Evolutionary conservation across 2,113 vertebrate genomes (phyloP).

Genomic region (Festucalex cinctus): DNA sequence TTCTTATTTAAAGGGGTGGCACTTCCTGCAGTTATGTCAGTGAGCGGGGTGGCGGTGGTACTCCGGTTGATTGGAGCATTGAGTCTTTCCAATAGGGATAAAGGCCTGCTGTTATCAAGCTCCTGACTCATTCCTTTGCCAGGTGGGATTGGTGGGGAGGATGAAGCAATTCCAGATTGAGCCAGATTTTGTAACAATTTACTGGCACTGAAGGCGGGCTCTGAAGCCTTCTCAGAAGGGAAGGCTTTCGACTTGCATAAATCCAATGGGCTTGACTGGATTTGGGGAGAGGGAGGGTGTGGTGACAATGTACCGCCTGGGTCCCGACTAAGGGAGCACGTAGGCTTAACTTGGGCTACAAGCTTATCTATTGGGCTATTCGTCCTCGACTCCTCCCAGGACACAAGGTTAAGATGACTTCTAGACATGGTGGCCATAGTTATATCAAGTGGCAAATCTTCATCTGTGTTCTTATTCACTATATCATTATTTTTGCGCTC

Average conservation of each 20-base stretch:
- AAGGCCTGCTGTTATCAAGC: constrained; percentile 72
- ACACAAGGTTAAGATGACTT: constrained; percentile 73
- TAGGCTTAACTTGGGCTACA: constrained; percentile 53
- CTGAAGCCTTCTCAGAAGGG: constrained; percentile 75
- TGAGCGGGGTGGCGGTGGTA: constrained; percentile 71
- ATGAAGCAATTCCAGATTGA: constrained; percentile 79
- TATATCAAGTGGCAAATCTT: constrained; percentile 73
- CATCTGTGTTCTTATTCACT: constrained; percentile 69
- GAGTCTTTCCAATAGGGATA: constrained; percentile 80
- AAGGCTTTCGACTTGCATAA: constrained; percentile 79
- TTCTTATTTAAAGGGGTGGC: constrained; percentile 60
- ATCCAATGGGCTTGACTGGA: constrained; percentile 75
- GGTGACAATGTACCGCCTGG: constrained; percentile 69
- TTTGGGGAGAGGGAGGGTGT: constrained; percentile 62
- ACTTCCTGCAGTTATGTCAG: constrained; percentile 78
- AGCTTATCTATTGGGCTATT: constrained; percentile 78
- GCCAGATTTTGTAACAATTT: constrained; percentile 95
- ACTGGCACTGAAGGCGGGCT: constrained; percentile 90
- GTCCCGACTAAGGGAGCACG: constrained; percentile 68
- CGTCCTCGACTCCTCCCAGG: constrained; percentile 67
- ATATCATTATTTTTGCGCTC: constrained; percentile 88
- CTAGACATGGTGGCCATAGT: constrained; percentile 76
- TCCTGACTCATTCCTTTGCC: constrained; percentile 68
- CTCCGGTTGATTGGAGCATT: constrained; percentile 75
- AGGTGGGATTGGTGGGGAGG: constrained; percentile 62